Conservation (phyloP, 1,140 invertebrate genomes). For the Ganaspis sp. region DNA sequence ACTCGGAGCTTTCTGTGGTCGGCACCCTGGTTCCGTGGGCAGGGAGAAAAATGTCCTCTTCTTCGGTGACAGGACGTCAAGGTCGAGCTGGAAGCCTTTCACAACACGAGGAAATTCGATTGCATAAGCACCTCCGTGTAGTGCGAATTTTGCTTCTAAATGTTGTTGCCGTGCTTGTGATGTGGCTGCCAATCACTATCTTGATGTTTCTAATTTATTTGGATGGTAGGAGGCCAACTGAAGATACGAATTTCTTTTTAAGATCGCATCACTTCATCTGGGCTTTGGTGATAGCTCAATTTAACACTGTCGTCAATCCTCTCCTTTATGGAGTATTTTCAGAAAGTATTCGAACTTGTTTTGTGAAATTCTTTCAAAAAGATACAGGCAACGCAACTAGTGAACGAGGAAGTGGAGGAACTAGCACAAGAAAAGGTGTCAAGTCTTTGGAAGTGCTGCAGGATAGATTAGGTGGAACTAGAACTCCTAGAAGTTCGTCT, state of each 20-base stretch:
- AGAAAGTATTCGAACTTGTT: slow-evolving; percentile 83
- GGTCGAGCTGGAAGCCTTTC: slow-evolving; percentile 73
- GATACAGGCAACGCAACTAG: slow-evolving; percentile 43
- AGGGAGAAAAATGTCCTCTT: slow-evolving; percentile 69
- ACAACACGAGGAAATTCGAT: slow-evolving; percentile 76
- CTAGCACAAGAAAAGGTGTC: slow-evolving; percentile 50
- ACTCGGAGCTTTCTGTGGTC: slow-evolving; percentile 76
- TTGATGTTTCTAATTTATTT: slow-evolving; percentile 79
- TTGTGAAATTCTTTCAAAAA: slow-evolving; percentile 69
- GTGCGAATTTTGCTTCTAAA: slow-evolving; percentile 78
- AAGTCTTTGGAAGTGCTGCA: slow-evolving; percentile 59
- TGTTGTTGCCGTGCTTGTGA: slow-evolving; percentile 77
- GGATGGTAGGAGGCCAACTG: slow-evolving; percentile 76
- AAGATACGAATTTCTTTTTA: slow-evolving; percentile 76
- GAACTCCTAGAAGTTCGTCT: slow-evolving; percentile 49
- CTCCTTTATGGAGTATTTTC: slow-evolving; percentile 87
- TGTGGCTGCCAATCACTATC: slow-evolving; percentile 80
- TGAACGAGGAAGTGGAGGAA: slow-evolving; percentile 50
- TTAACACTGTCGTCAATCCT: slow-evolving; percentile 87
- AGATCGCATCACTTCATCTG: slow-evolving; percentile 78
- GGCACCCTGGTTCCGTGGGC: slow-evolving; percentile 75
- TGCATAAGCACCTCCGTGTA: slow-evolving; percentile 78
- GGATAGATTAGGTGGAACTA: slow-evolving; percentile 53
- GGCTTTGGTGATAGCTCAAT: slow-evolving; percentile 79
- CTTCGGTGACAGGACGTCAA: slow-evolving; percentile 62